Evolutionary conservation across 2,113 vertebrate species (phyloP), one percentile per base, ranked within the genome.

Genomic region (Gallinago media): DNA sequence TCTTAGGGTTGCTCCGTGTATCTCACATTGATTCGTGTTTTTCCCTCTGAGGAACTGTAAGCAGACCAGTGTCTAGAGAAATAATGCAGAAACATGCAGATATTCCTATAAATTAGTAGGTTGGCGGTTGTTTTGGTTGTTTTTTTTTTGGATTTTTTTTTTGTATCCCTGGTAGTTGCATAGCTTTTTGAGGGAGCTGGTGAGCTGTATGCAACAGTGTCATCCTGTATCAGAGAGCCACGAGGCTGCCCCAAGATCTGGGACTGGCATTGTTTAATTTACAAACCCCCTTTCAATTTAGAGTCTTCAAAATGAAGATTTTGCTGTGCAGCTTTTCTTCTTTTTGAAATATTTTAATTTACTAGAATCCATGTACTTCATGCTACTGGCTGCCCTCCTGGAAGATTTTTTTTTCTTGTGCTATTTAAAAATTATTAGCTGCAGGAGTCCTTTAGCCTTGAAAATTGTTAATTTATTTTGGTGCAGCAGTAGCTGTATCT

Each of bases 1-100:
- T 74, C n/a, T 54, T 12, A 16, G 38, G 13, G 9, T 40, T 92
- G 26, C 6, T 59, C 54, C 6, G 7, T 0, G 0, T 54, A 59
- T 36, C 47, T 74, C 47, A 14, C 1, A 1, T 5, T 49, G 21
- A 31, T 91, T 86, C 1, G 10, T 5, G 42, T 67, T 81, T 55
- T 49, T 25, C 7, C 10, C 11, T 40, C 25, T 59, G 11, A 31
- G 32, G 26, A 71, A 61, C 63, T 65, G 8, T 56, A 78, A 81
- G 61, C 11, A 65, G 18, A n/a, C 21, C 21, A 34, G 12, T 11
- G 19, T 16, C 17, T 9, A 49, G 17, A 42, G 31, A 67, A 91
- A n/a, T 46, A 50, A 9, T 26, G 26, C 22, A 75, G 62, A 82
- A 82, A 40, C 6, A 21, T 21, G 32, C 10, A 67, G 46, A 47